Evolutionary conservation across 2,113 vertebrate genomes (phyloP), one percentile per base, ranked within the genome.

Genomic region (Pteronura brasiliensis): DNA sequence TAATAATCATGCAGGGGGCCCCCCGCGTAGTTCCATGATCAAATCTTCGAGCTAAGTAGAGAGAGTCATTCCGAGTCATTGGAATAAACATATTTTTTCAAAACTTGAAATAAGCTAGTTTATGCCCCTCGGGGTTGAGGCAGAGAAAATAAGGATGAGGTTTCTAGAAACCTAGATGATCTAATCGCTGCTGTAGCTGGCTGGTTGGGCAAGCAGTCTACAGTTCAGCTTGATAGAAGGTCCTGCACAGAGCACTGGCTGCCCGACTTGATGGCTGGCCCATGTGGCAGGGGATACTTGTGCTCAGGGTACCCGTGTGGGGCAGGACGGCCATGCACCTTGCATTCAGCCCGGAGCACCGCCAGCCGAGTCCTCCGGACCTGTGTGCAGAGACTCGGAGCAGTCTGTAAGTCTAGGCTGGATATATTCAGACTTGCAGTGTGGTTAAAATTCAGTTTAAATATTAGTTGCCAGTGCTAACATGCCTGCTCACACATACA

Each of bases 21-120:
- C 25, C 44, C n/a, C 44, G 29, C 79, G 36, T 82, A 52, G 42
- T 94, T 82, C 82, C 29, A 23, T 82, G 36, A 89, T 92, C 83
- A 87, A 79, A 96, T n/a, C 67, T 93, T 86, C 13, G 14, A 21
- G 63, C 63, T 81, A 95, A 44, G 34, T 88, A 88, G 57, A 49
- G 44, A 84, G 79, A 88, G 86, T 67, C 52, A 36, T n/a, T 93
- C 55, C 81, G 86, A 88, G 47, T 81, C 72, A 79, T 34, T 90
- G 55, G 42, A 95, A 84, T 97, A 95, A 96, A 92, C 83, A 67
- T 77, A 79, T 80, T 92, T 97, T 61, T 97, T 94, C 31, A 93
- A 79, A 88, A 90, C 87, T 83, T 92, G 77, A 96, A 92, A 89
- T 71, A 90, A 92, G 69, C 89, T 82, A 25, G 94, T 94, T 94